Percentiles rank a stretch among this genome's conserved stretches.
Evolutionary conservation across 2,113 vertebrate genomes (phyloP).

Genomic region (Labrus mixtus): DNA sequence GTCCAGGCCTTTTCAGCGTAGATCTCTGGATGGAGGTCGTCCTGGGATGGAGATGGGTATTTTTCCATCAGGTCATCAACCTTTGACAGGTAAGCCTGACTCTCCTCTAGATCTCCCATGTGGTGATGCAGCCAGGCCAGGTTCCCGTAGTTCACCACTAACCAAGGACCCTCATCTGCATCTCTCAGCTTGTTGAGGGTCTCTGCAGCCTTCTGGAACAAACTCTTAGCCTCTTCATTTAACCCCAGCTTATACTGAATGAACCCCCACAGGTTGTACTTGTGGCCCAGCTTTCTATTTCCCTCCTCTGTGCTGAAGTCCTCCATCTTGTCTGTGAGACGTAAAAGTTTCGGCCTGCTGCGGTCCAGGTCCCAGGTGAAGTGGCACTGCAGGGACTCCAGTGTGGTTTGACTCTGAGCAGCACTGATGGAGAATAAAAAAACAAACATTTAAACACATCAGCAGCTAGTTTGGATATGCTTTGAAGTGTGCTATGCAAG

Average conservation of each 20-base stretch:
- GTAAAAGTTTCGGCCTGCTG: constrained; percentile 9
- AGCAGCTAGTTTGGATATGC: background rate
- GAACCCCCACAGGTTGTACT: constrained; percentile 73
- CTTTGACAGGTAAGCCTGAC: constrained; percentile 50
- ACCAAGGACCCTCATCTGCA: constrained; percentile 72
- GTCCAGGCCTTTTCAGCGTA: constrained; percentile 77
- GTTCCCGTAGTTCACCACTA: constrained; percentile 73
- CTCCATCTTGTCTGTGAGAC: constrained; percentile 48
- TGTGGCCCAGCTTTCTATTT: constrained; percentile 70
- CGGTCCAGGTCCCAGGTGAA: constrained; percentile 66
- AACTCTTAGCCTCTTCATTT: background rate
- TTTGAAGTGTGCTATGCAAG: too few species aligned
- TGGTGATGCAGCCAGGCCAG: constrained; percentile 70
- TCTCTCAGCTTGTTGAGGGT: constrained; percentile 64
- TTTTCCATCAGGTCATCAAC: constrained; percentile 20
- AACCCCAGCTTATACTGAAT: constrained; percentile 48
- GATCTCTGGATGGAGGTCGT: constrained; percentile 65
- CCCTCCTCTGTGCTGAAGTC: constrained; percentile 57
- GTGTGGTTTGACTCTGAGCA: constrained; percentile 9
- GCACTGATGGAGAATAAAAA: constrained; percentile 28
- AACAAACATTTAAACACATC: background rate
- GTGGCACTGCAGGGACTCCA: constrained; percentile 69
- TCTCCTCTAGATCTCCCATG: constrained; percentile 28
- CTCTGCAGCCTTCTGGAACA: constrained; percentile 59
- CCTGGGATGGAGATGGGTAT: constrained; percentile 48